These are phyloP conservation scores for Sycophaga agraensis DNA, from an alignment of 1,140 invertebrate species.

Conservation along the genomic window DNA sequence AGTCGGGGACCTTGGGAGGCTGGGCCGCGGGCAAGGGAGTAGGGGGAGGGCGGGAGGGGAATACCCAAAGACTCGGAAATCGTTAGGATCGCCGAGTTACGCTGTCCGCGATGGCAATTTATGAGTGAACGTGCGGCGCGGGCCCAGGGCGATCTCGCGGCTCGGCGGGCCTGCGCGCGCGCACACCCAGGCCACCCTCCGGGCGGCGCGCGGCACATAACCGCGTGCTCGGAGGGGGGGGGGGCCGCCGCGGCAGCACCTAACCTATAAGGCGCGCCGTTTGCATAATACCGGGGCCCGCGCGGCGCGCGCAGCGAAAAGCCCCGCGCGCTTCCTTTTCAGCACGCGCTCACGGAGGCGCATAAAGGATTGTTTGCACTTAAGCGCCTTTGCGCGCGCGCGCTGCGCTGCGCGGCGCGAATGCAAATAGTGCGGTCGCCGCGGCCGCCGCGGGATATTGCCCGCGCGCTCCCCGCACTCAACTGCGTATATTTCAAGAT, in stretches of 20 bases:
- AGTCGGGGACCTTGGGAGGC: background rate
- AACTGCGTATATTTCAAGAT: constrained; percentile 28
- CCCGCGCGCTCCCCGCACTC: constrained; percentile 1
- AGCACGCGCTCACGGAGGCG: background rate
- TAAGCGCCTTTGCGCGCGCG: constrained; percentile 8
- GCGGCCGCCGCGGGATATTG: constrained; percentile 7
- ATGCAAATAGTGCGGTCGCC: constrained; percentile 24
- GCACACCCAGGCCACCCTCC: constrained; percentile 6
- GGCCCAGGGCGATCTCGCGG: background rate
- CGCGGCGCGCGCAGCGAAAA: too few relatives aligned
- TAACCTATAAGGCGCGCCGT: background rate
- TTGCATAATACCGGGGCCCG: constrained; percentile 21
- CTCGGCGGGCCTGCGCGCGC: background rate
- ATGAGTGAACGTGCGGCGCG: constrained; percentile 14
- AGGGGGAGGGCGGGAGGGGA: background rate
- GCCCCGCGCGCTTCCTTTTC: too few relatives aligned
- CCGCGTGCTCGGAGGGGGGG: constrained; percentile 7
- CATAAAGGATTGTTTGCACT: constrained; percentile 25
- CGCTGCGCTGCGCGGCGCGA: background rate
- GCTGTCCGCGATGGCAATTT: constrained; percentile 10
- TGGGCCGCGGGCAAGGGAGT: too few relatives aligned
- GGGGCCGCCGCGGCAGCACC: too few relatives aligned
- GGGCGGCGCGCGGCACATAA: too few relatives aligned
- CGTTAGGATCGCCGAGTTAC: constrained; percentile 8
- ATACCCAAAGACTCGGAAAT: constrained; percentile 13